phyloP scores from a whole-genome alignment of 2,113 vertebrate species.

The Anseranas semipalmata region DNA sequence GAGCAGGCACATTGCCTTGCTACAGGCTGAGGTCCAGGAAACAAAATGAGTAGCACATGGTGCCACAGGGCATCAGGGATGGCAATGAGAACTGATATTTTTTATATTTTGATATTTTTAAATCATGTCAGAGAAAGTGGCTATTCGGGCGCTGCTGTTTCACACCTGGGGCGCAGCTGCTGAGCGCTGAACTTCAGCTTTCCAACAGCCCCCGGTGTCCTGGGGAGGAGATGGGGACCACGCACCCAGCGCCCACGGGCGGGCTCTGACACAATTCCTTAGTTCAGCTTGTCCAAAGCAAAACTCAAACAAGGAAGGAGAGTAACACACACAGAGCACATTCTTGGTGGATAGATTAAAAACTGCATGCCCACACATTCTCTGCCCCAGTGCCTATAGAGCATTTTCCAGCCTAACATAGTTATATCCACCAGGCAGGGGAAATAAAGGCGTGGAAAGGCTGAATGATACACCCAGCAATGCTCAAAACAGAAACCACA shows the following conservation, averaged over 20 bases:
- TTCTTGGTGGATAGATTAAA: not conserved
- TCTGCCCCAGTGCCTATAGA: accelerated
- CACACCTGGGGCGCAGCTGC: not conserved
- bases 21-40: not conserved
- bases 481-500: not conserved
- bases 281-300: not conserved
- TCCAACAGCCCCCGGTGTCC: accelerated
- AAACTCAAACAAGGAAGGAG: not conserved
- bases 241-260: not conserved
- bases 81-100: not conserved
- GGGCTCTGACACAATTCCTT: not conserved
- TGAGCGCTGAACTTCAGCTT: not conserved
- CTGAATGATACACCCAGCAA: not conserved
- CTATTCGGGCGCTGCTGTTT: accelerated
- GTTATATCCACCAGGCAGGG: not conserved
- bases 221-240: not conserved
- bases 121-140: not conserved
- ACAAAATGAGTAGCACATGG: accelerated
- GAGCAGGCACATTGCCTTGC: not conserved
- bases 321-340: accelerated
- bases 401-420: not conserved
- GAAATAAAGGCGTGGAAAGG: not conserved
- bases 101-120: not conserved
- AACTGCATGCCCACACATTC: accelerated
- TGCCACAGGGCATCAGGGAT: not conserved